A percentile compares a stretch with the other conserved stretches of the same genome.
Evolutionary conservation across 2,888 invertebrate species (phyloP).

Genomic region (Rhamnusium bicolor): DNA sequence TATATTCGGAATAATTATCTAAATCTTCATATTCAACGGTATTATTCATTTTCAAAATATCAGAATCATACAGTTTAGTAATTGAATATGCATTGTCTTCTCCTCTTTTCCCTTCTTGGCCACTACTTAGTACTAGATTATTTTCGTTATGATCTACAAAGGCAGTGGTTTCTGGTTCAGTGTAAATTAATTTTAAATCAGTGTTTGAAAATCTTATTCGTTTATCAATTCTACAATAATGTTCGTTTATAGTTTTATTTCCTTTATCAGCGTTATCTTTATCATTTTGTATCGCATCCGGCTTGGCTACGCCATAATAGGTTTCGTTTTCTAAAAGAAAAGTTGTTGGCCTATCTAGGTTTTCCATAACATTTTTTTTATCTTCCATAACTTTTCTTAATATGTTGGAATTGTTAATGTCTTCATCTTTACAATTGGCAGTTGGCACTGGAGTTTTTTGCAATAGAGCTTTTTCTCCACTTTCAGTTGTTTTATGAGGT

Average conservation of each 20-base stretch:
- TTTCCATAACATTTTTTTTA: neutral
- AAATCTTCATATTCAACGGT: constrained; percentile 49
- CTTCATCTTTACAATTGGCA: neutral
- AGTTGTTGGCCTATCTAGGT: constrained; percentile 32
- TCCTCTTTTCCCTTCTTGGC: neutral
- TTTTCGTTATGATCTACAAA: constrained; percentile 51
- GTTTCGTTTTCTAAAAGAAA: constrained; percentile 49
- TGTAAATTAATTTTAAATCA: constrained; percentile 40
- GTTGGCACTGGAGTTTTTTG: neutral
- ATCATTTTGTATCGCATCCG: constrained; percentile 3
- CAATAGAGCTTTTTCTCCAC: neutral
- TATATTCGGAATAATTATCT: constrained; percentile 37
- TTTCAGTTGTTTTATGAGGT: neutral
- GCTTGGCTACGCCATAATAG: constrained; percentile 4
- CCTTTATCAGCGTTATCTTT: neutral
- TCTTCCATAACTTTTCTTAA: too few species aligned
- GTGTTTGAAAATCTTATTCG: constrained; percentile 19
- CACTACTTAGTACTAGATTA: constrained; percentile 36
- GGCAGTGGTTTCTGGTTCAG: constrained; percentile 38
- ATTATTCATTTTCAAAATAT: constrained; percentile 26
- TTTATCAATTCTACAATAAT: constrained; percentile 44
- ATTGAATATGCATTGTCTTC: constrained; percentile 45
- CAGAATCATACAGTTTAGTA: constrained; percentile 22
- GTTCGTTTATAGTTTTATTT: constrained; percentile 48
- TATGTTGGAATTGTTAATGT: neutral